Conservation (phyloP, 92 coral and sea anemone species). For the Bergia puertoricense region DNA sequence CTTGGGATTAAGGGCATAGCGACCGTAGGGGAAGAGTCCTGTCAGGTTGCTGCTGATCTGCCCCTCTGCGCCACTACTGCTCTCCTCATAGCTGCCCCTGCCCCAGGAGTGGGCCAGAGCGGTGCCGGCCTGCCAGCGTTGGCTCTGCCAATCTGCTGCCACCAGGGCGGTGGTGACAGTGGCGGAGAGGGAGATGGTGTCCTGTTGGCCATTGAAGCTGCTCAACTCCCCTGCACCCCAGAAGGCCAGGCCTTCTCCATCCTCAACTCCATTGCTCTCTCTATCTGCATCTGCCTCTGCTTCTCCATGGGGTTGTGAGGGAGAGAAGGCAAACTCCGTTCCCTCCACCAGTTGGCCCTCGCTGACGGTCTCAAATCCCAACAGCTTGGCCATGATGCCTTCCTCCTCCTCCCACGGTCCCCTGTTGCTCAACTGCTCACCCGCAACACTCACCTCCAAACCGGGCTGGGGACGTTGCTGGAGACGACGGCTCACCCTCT, state of each 20-base stretch:
- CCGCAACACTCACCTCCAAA: too few species aligned
- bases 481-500: too few species aligned
- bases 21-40: not conserved
- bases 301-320: not conserved
- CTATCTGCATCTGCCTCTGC: not conserved
- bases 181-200: too few species aligned
- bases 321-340: not conserved
- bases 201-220: not conserved
- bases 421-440: too few species aligned
- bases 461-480: too few species aligned
- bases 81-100: too few species aligned
- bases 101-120: not conserved
- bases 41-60: not conserved
- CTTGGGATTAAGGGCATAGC: not conserved
- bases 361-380: not conserved
- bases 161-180: too few species aligned
- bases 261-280: not conserved
- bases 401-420: too few species aligned
- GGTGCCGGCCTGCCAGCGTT: not conserved
- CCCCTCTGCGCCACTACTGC: too few species aligned
- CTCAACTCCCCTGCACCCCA: not conserved
- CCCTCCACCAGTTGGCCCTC: slow-evolving; percentile 3
- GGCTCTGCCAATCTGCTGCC: too few species aligned
- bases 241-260: not conserved
- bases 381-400: too few species aligned